These are phyloP conservation scores for Agelastica alni DNA, from an alignment of 2,888 invertebrate species.

Conservation along the genomic window DNA sequence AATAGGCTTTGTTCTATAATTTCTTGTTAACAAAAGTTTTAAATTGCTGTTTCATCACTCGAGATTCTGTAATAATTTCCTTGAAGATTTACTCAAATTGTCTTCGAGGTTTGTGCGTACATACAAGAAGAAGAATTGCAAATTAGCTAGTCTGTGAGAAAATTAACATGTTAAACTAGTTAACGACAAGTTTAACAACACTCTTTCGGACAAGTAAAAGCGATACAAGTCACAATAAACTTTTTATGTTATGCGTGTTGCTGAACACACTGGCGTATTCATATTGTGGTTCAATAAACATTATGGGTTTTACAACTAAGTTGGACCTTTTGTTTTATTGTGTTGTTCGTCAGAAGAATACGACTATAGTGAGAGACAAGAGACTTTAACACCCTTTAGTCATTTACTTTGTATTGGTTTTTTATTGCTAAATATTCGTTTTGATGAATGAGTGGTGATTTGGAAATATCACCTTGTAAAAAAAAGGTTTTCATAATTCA, in stretches of 20 bases:
- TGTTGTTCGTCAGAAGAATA: neutral
- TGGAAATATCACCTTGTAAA: no score
- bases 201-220: conserved; percentile 18
- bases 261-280: conserved; percentile 3
- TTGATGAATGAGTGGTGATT: no score
- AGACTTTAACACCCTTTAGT: no score
- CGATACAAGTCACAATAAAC: conserved; percentile 27
- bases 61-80: no score
- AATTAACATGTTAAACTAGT: conserved; percentile 32
- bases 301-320: conserved; percentile 7
- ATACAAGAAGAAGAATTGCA: conserved; percentile 21
- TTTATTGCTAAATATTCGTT: no score
- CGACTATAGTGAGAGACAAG: no score
- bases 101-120: conserved; percentile 11
- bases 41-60: no score
- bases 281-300: conserved; percentile 6
- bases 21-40: no score
- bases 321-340: conserved; percentile 7
- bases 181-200: conserved; percentile 22
- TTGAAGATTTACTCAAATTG: conserved; percentile 10
- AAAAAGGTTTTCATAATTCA: no score
- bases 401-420: no score
- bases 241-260: conserved; percentile 21
- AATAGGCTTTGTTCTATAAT: no score
- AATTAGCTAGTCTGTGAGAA: conserved; percentile 28